Conservation (phyloP, 2,888 invertebrate species). For the Rhimphoctona megacephalus region DNA sequence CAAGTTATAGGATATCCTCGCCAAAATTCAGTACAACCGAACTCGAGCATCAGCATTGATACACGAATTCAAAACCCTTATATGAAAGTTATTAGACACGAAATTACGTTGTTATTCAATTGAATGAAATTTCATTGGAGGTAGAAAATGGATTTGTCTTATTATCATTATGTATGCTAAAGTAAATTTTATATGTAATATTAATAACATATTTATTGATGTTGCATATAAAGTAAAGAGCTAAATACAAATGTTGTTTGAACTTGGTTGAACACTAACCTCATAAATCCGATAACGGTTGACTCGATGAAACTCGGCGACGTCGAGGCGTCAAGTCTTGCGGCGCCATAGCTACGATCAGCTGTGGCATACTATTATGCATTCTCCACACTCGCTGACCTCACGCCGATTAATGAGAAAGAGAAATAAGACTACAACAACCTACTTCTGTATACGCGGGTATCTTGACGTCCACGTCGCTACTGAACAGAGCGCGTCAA, state of each 20-base stretch:
- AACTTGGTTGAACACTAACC: background rate
- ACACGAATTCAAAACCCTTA: background rate
- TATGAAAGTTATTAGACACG: background rate
- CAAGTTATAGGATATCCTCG: constrained; percentile 43
- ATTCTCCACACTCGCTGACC: constrained; percentile 45
- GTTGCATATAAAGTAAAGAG: background rate
- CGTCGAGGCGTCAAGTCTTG: constrained; percentile 51
- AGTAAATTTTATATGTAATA: background rate
- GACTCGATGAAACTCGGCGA: constrained; percentile 15
- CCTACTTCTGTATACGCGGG: constrained; percentile 20
- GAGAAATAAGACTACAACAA: constrained; percentile 44
- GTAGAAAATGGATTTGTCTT: background rate
- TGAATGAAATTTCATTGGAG: background rate
- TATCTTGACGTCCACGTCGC: constrained; percentile 50
- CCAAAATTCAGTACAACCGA: constrained; percentile 46
- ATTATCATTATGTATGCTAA: background rate
- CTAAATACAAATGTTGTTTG: background rate
- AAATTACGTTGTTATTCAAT: background rate
- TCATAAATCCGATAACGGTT: background rate
- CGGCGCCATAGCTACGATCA: constrained; percentile 41
- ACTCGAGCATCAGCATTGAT: background rate
- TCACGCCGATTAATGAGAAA: constrained; percentile 57
- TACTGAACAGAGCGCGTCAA: constrained; percentile 38
- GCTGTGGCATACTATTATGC: constrained; percentile 24
- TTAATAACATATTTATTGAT: background rate